Conservation (phyloP, 2,888 invertebrate genomes). For the Nephrotoma appendiculata region DNA sequence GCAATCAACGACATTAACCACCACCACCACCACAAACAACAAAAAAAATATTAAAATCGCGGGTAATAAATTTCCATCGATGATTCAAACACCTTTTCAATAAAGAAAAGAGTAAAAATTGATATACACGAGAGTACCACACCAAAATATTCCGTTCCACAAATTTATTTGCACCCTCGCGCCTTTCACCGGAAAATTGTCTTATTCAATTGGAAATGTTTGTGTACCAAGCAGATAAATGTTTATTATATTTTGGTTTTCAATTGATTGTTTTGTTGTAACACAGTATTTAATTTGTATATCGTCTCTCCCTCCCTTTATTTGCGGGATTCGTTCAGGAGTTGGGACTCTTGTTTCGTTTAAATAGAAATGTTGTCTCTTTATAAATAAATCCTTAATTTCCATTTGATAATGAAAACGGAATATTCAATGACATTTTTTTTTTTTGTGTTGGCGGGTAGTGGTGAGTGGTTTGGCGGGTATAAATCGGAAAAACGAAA, state of each 20-base stretch:
- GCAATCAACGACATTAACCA: background rate
- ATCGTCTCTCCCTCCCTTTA: background rate
- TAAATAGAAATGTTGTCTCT: background rate
- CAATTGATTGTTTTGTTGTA: background rate
- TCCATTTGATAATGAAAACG: background rate
- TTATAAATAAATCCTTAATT: background rate
- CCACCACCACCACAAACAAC: background rate
- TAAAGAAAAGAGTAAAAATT: background rate
- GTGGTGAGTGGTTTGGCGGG: background rate
- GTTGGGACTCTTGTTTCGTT: background rate
- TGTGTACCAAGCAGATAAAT: background rate
- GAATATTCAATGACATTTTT: background rate
- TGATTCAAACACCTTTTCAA: background rate
- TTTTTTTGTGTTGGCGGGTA: background rate
- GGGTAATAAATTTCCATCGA: background rate
- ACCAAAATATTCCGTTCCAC: background rate
- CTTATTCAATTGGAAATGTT: background rate
- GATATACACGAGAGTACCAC: background rate
- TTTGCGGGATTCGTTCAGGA: background rate
- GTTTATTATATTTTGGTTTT: background rate
- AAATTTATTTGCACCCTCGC: background rate
- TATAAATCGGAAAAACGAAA: background rate
- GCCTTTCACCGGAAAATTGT: background rate
- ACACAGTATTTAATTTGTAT: background rate
- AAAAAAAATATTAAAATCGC: background rate